Percentiles rank a stretch among this genome's conserved stretches.
phyloP scores from a whole-genome alignment of 2,888 invertebrate genomes.

The Chrysolina haemoptera region DNA sequence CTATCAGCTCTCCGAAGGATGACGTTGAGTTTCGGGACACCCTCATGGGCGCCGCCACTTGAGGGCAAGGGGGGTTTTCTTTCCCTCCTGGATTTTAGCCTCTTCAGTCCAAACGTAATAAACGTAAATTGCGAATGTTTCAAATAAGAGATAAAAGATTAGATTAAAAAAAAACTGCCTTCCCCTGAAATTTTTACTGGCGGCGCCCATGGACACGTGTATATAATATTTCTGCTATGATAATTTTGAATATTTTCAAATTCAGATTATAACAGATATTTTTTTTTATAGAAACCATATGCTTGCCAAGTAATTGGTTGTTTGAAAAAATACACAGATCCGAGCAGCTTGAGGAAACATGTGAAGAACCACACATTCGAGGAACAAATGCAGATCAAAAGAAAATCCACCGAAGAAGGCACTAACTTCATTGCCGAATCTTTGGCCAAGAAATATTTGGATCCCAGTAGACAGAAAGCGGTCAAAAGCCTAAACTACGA shows the following conservation, averaged over 20 bases:
- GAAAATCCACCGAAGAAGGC: conserved; percentile 53
- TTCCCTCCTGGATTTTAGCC: too few species aligned
- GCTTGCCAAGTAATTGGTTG: conserved; percentile 91
- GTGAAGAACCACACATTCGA: conserved; percentile 83
- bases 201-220: too few species aligned
- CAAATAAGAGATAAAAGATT: too few species aligned
- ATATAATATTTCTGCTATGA: too few species aligned
- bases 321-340: conserved; percentile 93
- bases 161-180: too few species aligned
- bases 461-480: conserved; percentile 59
- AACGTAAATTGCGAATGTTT: too few species aligned
- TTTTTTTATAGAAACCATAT: conserved; percentile 85
- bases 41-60: too few species aligned
- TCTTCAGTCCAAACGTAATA: too few species aligned
- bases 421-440: conserved; percentile 45
- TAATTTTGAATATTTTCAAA: not conserved
- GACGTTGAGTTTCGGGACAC: too few species aligned
- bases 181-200: too few species aligned
- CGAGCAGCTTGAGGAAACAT: conserved; percentile 93
- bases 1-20: too few species aligned
- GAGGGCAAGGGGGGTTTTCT: too few species aligned
- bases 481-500: conserved; percentile 47
- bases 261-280: conserved; percentile 21
- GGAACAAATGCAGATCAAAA: conserved; percentile 67
- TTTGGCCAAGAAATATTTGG: conserved; percentile 55